These are phyloP conservation scores for Neodontobutis hainanensis DNA, from an alignment of 2,113 vertebrate genomes.

Conservation along the genomic window DNA sequence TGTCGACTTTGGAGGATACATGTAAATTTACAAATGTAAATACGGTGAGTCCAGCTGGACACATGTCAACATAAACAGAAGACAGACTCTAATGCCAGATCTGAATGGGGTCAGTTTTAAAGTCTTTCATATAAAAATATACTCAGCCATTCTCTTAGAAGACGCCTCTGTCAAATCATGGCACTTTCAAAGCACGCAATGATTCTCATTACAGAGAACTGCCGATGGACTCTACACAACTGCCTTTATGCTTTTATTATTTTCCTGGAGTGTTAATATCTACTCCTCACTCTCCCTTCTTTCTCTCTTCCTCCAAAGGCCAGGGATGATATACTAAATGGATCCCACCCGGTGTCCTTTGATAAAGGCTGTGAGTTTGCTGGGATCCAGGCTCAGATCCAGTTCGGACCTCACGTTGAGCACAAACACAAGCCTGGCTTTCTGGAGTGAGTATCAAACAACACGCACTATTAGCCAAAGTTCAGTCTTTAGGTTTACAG, in stretches of 20 bases:
- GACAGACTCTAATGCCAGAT: too few species aligned
- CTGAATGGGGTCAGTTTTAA: constrained; percentile 14
- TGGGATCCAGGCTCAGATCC: constrained; percentile 98
- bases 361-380: constrained; percentile 98
- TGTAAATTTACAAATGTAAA: too few species aligned
- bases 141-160: constrained; percentile 26
- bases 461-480: neutral
- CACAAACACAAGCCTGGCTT: constrained; percentile 99
- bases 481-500: constrained; percentile 14
- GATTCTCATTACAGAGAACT: constrained; percentile 25
- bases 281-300: constrained; percentile 11
- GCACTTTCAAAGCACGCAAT: constrained; percentile 28
- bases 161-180: constrained; percentile 19
- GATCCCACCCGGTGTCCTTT: constrained; percentile 98
- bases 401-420: constrained; percentile 97
- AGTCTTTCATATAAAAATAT: constrained; percentile 19
- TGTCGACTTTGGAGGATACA: too few species aligned
- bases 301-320: constrained; percentile 79
- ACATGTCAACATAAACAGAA: too few species aligned
- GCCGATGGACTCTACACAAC: constrained; percentile 19
- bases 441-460: constrained; percentile 86
- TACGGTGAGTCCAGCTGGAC: too few species aligned
- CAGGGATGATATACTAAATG: constrained; percentile 97
- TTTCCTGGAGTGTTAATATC: constrained; percentile 24
- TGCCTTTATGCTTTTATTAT: constrained; percentile 30